Base-by-base conservation (phyloP, 2,113 vertebrate genomes). In the Centrocercus urophasianus region DNA sequence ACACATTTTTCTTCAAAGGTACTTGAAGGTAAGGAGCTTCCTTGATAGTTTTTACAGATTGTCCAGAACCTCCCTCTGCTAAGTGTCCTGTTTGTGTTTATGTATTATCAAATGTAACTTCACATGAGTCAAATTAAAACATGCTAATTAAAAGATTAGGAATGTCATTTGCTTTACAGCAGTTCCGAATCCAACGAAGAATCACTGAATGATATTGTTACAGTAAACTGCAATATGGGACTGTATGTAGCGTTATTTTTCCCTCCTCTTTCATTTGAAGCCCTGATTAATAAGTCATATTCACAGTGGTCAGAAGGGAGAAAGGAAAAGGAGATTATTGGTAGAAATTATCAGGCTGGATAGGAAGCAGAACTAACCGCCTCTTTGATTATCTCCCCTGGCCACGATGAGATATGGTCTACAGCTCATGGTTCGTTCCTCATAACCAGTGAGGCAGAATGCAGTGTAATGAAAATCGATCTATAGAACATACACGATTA, bases 401-500 rank as follows among this genome's bases (percentile, higher is more conserved):
- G 90, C 48, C 86, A 88, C 69, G 76, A 90, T 88, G 88, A 95
- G 86, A 54, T 79, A 93, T 30, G 17, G 48, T 82, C 90, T 81
- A 12, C n/a, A 75, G 50, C 86, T 90, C 80, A 88, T 38, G 54
- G 76, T 74, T 95, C 12, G 8, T 78, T 90, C 89, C 72, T 97
- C 93, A 48, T 30, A 92, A 81, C 54, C 80, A 82, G 83, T 59
- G 93, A 95, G 86, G 90, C 93, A 94, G 90, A 96, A 78, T 47
- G 61, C 73, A 90, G 1, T 48, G 65, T 86, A 95, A 97, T 90
- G 93, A 86, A 95, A 95, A 97, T 94, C 86, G 94, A 96, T 95
- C 89, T 78, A 82, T 42, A 91, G 94, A 84, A 90, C 48, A 24
- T 69, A 78, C 25, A 66, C 3, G 0, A 82, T 90, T 73, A 92